A percentile compares a stretch with the other conserved stretches of the same genome.
Conservation (phyloP, 2,888 invertebrate species). For the Andrena dorsata region DNA sequence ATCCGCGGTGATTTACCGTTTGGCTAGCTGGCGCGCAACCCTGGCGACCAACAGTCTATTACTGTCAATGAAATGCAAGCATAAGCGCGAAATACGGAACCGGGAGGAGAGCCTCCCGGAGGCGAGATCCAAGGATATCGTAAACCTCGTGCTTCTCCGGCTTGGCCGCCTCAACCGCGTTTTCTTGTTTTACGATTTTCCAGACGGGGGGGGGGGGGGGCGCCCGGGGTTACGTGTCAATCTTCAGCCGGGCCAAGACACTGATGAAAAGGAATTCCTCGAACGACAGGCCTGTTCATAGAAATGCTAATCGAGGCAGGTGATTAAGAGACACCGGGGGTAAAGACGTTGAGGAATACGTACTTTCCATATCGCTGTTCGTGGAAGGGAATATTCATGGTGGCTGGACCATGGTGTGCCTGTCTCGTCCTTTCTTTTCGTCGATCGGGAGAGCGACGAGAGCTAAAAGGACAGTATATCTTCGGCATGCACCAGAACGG, state of each 20-base stretch:
- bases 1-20: constrained; percentile 65
- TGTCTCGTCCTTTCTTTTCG: constrained; percentile 10
- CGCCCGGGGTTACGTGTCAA: constrained; percentile 40
- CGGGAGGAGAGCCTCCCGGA: constrained; percentile 33
- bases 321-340: constrained; percentile 31
- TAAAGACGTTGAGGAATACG: constrained; percentile 20
- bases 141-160: constrained; percentile 45
- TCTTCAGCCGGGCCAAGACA: constrained; percentile 2
- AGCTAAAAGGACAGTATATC: constrained; percentile 68
- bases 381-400: constrained; percentile 36
- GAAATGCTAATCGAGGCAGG: constrained; percentile 41
- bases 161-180: neutral
- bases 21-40: constrained; percentile 38
- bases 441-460: constrained; percentile 56
- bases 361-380: constrained; percentile 30
- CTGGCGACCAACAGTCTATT: constrained; percentile 65
- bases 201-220: neutral
- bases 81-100: constrained; percentile 40
- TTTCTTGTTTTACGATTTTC: constrained; percentile 23
- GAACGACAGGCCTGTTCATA: constrained; percentile 13
- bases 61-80: constrained; percentile 70
- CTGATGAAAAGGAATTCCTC: constrained; percentile 1
- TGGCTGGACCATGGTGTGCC: too few species aligned
- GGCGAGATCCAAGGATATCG: constrained; percentile 37
- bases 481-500: constrained; percentile 64